Percentiles rank a stretch among this genome's conserved stretches.
phyloP scores from a whole-genome alignment of 1,140 invertebrate species.

The Diachasma alloeum region DNA sequence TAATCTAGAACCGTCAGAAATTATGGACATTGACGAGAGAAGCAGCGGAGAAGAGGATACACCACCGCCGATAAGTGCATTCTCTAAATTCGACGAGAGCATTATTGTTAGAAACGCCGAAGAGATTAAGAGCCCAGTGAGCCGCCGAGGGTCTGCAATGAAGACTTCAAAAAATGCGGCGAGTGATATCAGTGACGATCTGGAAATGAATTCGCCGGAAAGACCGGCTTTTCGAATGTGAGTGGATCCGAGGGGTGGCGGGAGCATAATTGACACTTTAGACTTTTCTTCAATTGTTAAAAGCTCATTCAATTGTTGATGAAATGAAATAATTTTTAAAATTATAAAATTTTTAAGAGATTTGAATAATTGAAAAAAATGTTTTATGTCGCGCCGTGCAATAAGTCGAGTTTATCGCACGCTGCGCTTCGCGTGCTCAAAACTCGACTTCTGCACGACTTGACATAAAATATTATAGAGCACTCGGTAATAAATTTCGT shows the following conservation, averaged over 20 bases:
- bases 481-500: no score
- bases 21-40: slow-evolving; percentile 48
- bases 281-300: no score
- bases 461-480: no score
- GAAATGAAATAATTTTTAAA: no score
- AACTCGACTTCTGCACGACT: no score
- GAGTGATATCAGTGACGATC: slow-evolving; percentile 35
- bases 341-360: no score
- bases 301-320: no score
- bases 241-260: background rate
- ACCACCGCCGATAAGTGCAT: slow-evolving; percentile 41
- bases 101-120: slow-evolving; percentile 54
- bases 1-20: background rate
- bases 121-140: slow-evolving; percentile 56
- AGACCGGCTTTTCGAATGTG: slow-evolving; percentile 44
- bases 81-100: slow-evolving; percentile 59
- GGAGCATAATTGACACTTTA: no score
- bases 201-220: slow-evolving; percentile 43
- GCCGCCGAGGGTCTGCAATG: slow-evolving; percentile 35
- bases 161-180: slow-evolving; percentile 37
- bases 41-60: slow-evolving; percentile 47
- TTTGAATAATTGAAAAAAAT: no score
- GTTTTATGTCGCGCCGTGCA: no score
- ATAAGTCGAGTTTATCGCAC: no score
- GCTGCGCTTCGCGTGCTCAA: no score